Evolutionary conservation across 2,113 vertebrate species (phyloP).

Genomic region (Melanerpes formicivorus): DNA sequence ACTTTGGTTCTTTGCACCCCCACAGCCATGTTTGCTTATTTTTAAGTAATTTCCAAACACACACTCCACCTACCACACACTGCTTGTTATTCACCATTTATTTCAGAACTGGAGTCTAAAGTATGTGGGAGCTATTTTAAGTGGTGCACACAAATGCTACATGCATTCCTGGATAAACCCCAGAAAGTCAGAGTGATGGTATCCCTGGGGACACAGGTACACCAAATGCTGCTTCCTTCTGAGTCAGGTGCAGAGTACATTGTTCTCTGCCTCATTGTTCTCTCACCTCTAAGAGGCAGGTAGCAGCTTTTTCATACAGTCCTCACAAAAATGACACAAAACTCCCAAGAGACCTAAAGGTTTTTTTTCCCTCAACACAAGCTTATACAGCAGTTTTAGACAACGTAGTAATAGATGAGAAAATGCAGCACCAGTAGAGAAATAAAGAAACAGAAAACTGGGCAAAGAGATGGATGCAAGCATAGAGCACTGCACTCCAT

Average conservation of each 20-base stretch:
- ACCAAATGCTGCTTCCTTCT: not conserved
- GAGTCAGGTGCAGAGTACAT: accelerated
- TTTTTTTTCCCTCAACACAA: not conserved
- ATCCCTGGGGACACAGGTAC: accelerated
- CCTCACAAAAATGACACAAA: not conserved
- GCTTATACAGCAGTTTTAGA: not conserved
- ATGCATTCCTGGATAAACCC: not conserved
- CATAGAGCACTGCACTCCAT: too few species aligned
- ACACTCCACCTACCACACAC: accelerated
- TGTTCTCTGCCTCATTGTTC: not conserved
- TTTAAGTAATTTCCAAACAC: not conserved
- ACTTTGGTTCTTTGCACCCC: not conserved
- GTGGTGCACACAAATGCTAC: not conserved
- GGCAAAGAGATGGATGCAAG: too few species aligned
- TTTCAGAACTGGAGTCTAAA: not conserved
- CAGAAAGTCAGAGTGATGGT: accelerated
- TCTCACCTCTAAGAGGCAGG: not conserved
- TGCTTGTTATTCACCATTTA: not conserved
- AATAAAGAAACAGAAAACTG: not conserved
- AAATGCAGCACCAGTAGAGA: not conserved
- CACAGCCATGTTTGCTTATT: accelerated
- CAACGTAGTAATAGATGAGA: not conserved
- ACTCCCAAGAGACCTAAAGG: not conserved
- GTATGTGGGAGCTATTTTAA: accelerated
- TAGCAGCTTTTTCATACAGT: not conserved